phyloP scores from a whole-genome alignment of 2,113 vertebrate genomes.

The Podarcis muralis region DNA sequence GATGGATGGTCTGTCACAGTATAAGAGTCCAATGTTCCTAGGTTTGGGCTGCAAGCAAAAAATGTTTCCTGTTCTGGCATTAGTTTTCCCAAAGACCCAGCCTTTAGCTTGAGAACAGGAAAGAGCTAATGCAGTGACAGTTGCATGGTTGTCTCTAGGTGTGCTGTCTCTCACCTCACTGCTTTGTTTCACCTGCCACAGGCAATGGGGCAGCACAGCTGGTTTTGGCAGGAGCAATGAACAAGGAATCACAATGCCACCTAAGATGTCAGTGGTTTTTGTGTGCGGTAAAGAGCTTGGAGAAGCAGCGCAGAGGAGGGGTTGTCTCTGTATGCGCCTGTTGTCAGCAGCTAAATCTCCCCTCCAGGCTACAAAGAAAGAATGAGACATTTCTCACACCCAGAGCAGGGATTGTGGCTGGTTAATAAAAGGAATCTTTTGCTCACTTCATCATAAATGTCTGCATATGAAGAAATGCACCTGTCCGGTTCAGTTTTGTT shows the following conservation, averaged over 20 bases:
- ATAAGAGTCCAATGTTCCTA: not conserved
- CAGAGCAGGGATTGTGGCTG: not conserved
- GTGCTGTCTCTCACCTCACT: not conserved
- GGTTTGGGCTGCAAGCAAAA: too few species aligned
- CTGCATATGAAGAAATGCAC: not conserved
- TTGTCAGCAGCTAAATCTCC: constrained; percentile 7
- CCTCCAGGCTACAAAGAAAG: not conserved
- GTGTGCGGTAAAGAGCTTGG: not conserved
- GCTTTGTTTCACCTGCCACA: not conserved
- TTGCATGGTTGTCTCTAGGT: not conserved
- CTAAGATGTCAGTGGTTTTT: not conserved
- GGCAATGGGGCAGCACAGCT: not conserved
- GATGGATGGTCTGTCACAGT: too few species aligned
- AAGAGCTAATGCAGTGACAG: not conserved
- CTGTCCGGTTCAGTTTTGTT: not conserved
- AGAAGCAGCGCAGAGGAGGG: not conserved
- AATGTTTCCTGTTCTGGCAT: too few species aligned
- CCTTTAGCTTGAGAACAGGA: not conserved
- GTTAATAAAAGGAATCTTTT: not conserved
- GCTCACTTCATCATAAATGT: not conserved
- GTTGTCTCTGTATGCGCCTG: not conserved
- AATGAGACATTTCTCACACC: not conserved
- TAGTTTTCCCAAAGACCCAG: not conserved
- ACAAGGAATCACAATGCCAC: not conserved
- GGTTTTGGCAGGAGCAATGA: not conserved